Evolutionary conservation across 2,888 invertebrate species (phyloP), one percentile per base, ranked within the genome.

Genomic region (Deilephila porcellus): DNA sequence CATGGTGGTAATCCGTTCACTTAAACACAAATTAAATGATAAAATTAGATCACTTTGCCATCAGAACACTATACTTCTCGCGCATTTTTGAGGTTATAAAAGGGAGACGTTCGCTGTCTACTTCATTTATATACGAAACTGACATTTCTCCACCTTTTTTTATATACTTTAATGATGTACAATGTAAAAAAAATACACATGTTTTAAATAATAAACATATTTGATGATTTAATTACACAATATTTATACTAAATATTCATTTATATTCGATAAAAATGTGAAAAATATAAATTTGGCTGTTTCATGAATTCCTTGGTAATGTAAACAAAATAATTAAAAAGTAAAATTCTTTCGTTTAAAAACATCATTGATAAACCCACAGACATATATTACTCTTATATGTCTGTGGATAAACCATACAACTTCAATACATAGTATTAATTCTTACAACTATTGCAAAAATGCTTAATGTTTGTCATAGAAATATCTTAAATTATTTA

Each of bases 1-100:
- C 99, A 99, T 98, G 91, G 88, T 95, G 83, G 81, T 82, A 88
- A 89, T 89, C 85, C 84, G 85, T 88, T 88, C 88, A 91, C 91
- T 90, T 83, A 85, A 88, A 84, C 91, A 91, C 90, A 86, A 88
- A 88, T 82, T 87, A 87, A 86, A 85, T 83, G 84, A 87, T 88
- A 89, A 90, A 91, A 87, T 91, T 90, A 88, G 87, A 85, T 91
- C 89, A 91, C 88, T 92, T 90, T 82, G 85, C 88, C 88, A 90
- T 87, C 84, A 86, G 85, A 89, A 86, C 87, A 85, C 86, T 86
- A 89, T 88, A 91, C 92, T 92, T 94, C 93, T 94, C 93, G 93
- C 94, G 93, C 93, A 94, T 93, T 94, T 95, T 95, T 94, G 91
- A 95, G 95, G 95, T 95, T 95, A 95, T 91, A 90, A 93, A 93